Evolutionary conservation across 1,140 invertebrate species (phyloP).

Genomic region (Leptestheria dahalacensis): DNA sequence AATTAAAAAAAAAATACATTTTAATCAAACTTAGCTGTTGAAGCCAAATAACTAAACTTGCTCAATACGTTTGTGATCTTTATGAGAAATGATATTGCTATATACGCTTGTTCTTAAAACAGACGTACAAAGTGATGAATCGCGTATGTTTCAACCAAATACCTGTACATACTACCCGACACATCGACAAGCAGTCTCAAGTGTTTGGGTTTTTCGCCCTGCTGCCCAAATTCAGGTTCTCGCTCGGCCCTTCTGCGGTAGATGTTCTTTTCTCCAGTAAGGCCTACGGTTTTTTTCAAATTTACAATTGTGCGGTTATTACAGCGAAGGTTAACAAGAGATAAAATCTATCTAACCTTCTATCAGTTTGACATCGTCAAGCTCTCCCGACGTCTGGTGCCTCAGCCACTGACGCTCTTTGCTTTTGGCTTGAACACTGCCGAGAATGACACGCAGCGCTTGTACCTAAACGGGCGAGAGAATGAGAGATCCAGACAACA

Average conservation of each 20-base stretch:
- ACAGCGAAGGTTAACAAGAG: not conserved
- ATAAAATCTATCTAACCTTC: constrained; percentile 56
- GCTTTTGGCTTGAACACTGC: constrained; percentile 69
- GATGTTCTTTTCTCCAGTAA: constrained; percentile 82
- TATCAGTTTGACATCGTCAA: constrained; percentile 90
- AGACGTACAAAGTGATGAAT: too few relatives aligned
- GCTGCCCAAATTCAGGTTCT: constrained; percentile 66
- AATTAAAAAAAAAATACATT: too few relatives aligned
- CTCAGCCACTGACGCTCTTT: constrained; percentile 85
- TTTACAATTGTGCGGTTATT: too few relatives aligned
- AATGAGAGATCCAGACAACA: too few relatives aligned
- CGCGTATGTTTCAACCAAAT: too few relatives aligned
- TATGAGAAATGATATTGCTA: too few relatives aligned
- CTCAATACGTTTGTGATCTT: too few relatives aligned
- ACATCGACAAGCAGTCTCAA: constrained; percentile 83
- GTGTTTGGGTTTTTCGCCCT: constrained; percentile 73
- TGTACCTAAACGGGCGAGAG: too few relatives aligned
- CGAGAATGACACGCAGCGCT: constrained; percentile 40
- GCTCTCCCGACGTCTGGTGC: constrained; percentile 82
- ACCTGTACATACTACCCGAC: constrained; percentile 91
- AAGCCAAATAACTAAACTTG: too few relatives aligned
- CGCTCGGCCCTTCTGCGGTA: constrained; percentile 68
- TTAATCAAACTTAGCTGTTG: not conserved
- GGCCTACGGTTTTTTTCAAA: constrained; percentile 31
- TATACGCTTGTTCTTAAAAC: too few relatives aligned